Evolutionary conservation across 1,140 invertebrate genomes (phyloP).

Genomic region (Drosophila truncata): DNA sequence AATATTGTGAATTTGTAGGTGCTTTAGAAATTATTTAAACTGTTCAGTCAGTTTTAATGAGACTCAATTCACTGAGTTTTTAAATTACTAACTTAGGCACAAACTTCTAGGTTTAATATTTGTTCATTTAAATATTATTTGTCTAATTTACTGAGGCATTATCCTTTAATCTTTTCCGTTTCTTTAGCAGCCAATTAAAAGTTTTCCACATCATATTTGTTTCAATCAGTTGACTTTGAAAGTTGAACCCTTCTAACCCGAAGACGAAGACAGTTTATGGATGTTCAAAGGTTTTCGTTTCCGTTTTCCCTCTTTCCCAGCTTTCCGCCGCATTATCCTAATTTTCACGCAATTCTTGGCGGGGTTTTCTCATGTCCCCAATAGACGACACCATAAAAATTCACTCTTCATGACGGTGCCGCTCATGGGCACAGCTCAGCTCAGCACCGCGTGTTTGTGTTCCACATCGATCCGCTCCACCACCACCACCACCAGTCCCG

Average conservation of each 20-base stretch:
- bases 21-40: neutral
- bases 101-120: neutral
- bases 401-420: constrained; percentile 37
- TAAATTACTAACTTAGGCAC: neutral
- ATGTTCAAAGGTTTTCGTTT: constrained; percentile 25
- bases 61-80: neutral
- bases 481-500: neutral
- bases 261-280: constrained; percentile 21
- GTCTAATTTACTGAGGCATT: neutral
- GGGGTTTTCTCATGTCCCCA: constrained; percentile 38
- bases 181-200: constrained; percentile 16
- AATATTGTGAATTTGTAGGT: neutral
- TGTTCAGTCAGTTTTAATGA: too few relatives aligned
- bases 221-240: constrained; percentile 30
- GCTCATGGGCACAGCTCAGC: constrained; percentile 9
- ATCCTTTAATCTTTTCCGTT: neutral
- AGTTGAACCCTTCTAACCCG: neutral
- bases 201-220: constrained; percentile 4
- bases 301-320: neutral
- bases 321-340: constrained; percentile 30
- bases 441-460: constrained; percentile 46
- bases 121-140: neutral
- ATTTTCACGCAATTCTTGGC: constrained; percentile 41
- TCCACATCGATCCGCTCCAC: constrained; percentile 56
- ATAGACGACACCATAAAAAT: constrained; percentile 49